Percentiles rank a stretch among this genome's conserved stretches.
phyloP scores from a whole-genome alignment of 64 coral and sea anemone genomes.

The Astreopora myriophthalma region DNA sequence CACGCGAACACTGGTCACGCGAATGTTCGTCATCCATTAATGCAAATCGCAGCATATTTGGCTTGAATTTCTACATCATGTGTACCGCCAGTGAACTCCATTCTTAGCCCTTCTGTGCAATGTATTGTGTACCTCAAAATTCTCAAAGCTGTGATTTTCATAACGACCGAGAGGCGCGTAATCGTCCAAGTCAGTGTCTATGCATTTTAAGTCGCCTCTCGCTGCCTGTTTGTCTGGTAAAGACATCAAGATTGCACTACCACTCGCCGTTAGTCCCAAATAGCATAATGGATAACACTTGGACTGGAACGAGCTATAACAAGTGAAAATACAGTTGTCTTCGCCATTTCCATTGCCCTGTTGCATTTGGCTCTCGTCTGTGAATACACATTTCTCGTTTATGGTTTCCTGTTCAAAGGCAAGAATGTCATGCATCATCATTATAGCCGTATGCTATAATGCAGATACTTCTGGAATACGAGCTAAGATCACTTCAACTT shows the following conservation, averaged over 20 bases:
- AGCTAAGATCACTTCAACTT: no score
- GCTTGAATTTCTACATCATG: not conserved
- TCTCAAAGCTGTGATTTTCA: not conserved
- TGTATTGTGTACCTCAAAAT: not conserved
- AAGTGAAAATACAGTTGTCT: not conserved
- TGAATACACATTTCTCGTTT: not conserved
- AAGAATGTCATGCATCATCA: not conserved
- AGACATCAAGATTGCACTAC: not conserved
- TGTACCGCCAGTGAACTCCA: not conserved
- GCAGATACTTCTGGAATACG: no score
- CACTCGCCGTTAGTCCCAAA: not conserved
- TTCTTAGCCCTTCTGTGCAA: not conserved
- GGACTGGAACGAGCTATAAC: not conserved
- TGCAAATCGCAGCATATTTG: no score
- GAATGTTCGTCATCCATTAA: no score
- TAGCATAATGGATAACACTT: not conserved
- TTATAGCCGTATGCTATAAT: no score
- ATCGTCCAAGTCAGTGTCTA: not conserved
- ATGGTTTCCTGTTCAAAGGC: not conserved
- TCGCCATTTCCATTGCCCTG: not conserved
- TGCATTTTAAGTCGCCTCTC: not conserved
- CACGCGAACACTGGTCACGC: no score
- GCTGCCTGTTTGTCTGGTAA: not conserved
- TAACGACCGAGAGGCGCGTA: not conserved
- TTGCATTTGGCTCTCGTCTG: not conserved